These are phyloP conservation scores for Triplophysa siluroides DNA, from an alignment of 2,113 vertebrate species.

Conservation along the genomic window DNA sequence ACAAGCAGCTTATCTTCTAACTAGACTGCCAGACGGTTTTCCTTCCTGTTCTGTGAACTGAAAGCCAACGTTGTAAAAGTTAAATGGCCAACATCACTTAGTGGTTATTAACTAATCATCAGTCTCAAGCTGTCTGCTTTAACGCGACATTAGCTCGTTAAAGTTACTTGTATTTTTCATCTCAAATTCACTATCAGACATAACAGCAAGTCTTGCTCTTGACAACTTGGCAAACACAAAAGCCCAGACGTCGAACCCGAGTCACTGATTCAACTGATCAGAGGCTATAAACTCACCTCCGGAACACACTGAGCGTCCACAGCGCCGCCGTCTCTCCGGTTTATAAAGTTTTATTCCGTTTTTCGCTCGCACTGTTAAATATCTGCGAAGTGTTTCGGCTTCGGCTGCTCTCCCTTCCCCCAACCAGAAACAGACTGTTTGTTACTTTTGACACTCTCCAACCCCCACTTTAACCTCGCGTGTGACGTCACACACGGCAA, in stretches of 20 bases:
- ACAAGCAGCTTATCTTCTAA: too few species aligned
- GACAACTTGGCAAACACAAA: constrained; percentile 3
- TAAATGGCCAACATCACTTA: too few species aligned
- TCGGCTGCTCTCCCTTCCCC: constrained; percentile 24
- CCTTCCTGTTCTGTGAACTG: too few species aligned
- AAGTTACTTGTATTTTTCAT: too few species aligned
- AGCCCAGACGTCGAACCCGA: background rate
- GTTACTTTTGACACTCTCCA: constrained; percentile 55
- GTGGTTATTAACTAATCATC: too few species aligned
- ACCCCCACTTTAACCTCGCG: constrained; percentile 44
- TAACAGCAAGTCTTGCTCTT: background rate
- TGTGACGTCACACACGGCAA: constrained; percentile 40
- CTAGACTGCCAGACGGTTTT: too few species aligned
- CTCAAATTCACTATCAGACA: too few species aligned
- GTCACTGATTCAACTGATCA: too few species aligned
- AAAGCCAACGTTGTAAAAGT: too few species aligned
- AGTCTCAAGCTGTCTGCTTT: too few species aligned
- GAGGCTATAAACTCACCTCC: constrained; percentile 35
- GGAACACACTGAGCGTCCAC: background rate
- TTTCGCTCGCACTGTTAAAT: background rate
- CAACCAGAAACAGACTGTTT: constrained; percentile 55
- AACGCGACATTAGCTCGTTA: too few species aligned
- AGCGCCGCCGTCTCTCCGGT: background rate
- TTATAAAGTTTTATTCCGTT: background rate
- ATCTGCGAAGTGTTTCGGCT: background rate